Evolutionary conservation across 2,888 invertebrate species (phyloP), one percentile per base, ranked within the genome.

Genomic region (Pegoplata infirma): DNA sequence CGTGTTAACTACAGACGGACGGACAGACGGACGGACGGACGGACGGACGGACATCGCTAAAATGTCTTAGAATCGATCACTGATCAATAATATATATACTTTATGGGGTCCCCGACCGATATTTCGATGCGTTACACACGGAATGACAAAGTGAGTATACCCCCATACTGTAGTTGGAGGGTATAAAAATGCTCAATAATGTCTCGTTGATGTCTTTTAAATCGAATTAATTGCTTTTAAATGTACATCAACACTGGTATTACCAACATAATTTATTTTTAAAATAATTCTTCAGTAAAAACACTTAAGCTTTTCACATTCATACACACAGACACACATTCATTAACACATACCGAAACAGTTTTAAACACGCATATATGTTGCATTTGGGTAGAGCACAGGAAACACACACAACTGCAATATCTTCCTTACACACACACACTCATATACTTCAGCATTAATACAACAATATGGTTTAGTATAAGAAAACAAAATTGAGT

Each of bases 181-280:
- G n/a, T n/a, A 56, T 6, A 56, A 40, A 19, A 56, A 56, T 36
- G 19, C 56, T 32, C 17, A 58, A 23, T 44, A 44, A 58, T 21
- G 21, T 44, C 36, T 14, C n/a, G 12, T 51, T 63, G 49, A 63
- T 63, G 49, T 63, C 12, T 63, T 63, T 63, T 51, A 63, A 63
- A 63, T 63, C 21, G 36, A 49, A 63, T 63, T 63, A 63, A 63
- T 63, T 63, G 63, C 49, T 36, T 63, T 63, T 63, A 63, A 63
- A 40, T 63, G 49, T 51, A 40, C 61, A 63, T 63, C 49, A 51
- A 63, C 63, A 63, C 63, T 49, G 49, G 63, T 14, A 51, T 63
- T 63, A 63, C 49, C 49, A 63, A 19, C 49, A 63, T 63, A 63
- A 51, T 63, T 49, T 49, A 49, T 59, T 59, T 59, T 25, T n/a